phyloP scores from a whole-genome alignment of 2,113 vertebrate genomes.

The Sebastes schlegelii region DNA sequence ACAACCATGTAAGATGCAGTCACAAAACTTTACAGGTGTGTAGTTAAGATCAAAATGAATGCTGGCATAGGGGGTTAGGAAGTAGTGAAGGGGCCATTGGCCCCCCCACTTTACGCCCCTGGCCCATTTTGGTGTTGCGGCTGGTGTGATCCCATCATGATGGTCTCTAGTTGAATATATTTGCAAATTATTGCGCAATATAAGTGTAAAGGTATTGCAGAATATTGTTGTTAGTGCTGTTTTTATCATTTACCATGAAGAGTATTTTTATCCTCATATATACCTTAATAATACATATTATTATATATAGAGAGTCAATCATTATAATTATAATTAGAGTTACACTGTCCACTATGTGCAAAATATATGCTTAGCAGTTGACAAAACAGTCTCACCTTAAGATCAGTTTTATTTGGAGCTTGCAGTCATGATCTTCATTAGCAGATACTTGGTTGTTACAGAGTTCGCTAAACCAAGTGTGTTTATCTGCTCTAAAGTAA shows the following conservation, averaged over 20 bases:
- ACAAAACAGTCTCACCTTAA: neutral
- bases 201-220: neutral
- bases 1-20: too few species aligned
- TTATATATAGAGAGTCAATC: neutral
- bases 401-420: neutral
- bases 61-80: too few species aligned
- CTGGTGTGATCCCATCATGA: too few species aligned
- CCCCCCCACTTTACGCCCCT: too few species aligned
- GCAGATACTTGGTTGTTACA: neutral
- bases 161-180: neutral
- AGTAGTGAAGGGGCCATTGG: neutral
- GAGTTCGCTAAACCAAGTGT: neutral
- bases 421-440: neutral
- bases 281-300: neutral
- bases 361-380: neutral
- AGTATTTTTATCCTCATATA: neutral
- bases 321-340: neutral
- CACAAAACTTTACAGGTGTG: too few species aligned
- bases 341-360: neutral
- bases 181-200: neutral
- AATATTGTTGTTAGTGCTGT: neutral
- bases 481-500: neutral
- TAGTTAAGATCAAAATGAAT: too few species aligned
- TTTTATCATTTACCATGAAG: neutral
- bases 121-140: too few species aligned